Percentiles rank a stretch among this genome's conserved stretches.
Evolutionary conservation across 2,113 vertebrate genomes (phyloP).

Genomic region (Albula goreensis): DNA sequence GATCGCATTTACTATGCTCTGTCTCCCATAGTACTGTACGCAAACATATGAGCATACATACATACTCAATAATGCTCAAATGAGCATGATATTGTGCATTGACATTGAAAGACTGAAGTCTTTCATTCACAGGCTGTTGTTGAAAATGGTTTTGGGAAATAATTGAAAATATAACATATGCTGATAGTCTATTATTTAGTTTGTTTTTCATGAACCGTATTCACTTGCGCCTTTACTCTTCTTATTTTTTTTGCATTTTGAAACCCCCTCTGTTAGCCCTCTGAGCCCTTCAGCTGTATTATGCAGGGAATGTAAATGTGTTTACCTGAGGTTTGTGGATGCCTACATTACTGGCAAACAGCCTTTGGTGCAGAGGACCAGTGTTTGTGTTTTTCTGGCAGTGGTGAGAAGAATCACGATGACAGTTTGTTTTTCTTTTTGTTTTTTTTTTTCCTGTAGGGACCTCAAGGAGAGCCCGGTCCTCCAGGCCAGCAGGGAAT

Average conservation of each 20-base stretch:
- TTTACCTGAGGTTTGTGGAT: not conserved
- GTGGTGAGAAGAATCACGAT: not conserved
- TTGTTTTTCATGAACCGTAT: not conserved
- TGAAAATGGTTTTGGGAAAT: not conserved
- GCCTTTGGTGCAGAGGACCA: not conserved
- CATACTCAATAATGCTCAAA: too few species aligned
- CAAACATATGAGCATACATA: too few species aligned
- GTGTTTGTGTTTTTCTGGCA: not conserved
- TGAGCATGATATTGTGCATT: too few species aligned
- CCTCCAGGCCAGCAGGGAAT: conserved; percentile 85
- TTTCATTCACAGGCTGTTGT: too few species aligned
- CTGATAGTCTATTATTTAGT: not conserved
- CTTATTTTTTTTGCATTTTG: not conserved
- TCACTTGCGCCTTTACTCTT: not conserved
- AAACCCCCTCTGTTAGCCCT: not conserved
- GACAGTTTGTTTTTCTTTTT: not conserved
- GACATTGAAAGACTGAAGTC: too few species aligned
- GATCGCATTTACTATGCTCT: too few species aligned
- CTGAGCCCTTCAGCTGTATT: not conserved
- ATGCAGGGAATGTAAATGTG: not conserved
- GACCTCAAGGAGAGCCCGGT: conserved; percentile 84
- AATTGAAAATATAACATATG: not conserved
- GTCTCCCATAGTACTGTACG: too few species aligned
- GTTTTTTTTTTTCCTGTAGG: conserved; percentile 56
- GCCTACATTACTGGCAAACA: not conserved